Conservation (phyloP, 2,888 invertebrate genomes). For the Parnassius mnemosyne region DNA sequence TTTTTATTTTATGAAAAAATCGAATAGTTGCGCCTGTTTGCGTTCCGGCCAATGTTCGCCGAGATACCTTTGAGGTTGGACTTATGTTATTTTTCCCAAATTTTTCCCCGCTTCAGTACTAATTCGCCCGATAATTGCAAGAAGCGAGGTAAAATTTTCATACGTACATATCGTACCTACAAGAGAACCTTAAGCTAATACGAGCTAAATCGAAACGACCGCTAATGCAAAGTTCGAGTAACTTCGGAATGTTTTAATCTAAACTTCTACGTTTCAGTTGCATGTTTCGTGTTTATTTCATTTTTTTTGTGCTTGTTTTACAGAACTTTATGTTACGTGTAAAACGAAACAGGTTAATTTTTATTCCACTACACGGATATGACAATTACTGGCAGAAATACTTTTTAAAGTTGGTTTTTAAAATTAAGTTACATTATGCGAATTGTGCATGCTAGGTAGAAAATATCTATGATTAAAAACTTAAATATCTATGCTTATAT, state of each 20-base stretch:
- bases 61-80: no score
- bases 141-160: no score
- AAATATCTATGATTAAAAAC: no score
- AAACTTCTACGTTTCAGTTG: slow-evolving; percentile 9
- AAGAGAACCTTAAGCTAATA: no score
- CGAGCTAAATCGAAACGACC: background rate
- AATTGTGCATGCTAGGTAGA: background rate
- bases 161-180: no score
- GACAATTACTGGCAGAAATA: slow-evolving; percentile 7
- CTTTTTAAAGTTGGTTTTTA: background rate
- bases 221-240: background rate
- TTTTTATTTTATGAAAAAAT: no score
- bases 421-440: background rate
- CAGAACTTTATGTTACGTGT: background rate
- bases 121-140: no score
- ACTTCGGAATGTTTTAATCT: background rate
- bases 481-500: no score
- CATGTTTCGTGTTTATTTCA: slow-evolving; percentile 12
- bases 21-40: no score
- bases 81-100: no score
- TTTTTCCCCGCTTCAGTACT: no score
- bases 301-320: slow-evolving; percentile 13
- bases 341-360: slow-evolving; percentile 24
- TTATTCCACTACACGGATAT: slow-evolving; percentile 16
- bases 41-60: no score